A percentile compares a stretch with the other conserved stretches of the same genome.
phyloP scores from a whole-genome alignment of 1,140 invertebrate species.

The Papilio polytes region DNA sequence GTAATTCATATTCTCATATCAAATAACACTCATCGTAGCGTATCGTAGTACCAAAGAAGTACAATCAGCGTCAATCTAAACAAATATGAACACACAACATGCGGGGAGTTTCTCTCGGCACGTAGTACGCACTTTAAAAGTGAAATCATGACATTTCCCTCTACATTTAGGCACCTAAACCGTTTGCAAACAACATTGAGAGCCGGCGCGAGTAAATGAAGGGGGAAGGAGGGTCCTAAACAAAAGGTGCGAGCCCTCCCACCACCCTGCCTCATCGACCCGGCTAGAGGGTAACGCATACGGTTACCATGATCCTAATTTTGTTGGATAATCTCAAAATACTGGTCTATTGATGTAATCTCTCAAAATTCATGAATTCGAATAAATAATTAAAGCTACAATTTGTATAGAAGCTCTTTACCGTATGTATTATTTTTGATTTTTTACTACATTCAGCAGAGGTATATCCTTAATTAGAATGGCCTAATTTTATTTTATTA shows the following conservation, averaged over 20 bases:
- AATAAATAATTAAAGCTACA: no score
- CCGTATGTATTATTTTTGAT: no score
- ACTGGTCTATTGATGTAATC: background rate
- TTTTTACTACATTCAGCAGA: no score
- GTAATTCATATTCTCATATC: background rate
- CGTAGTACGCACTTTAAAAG: conserved; percentile 63
- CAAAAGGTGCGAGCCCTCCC: conserved; percentile 77
- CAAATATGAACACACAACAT: background rate
- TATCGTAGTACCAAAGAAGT: background rate
- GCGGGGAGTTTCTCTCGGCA: conserved; percentile 44
- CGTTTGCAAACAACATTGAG: conserved; percentile 80
- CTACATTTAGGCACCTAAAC: conserved; percentile 81
- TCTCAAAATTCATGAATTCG: background rate
- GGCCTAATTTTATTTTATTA: no score
- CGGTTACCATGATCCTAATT: conserved; percentile 52
- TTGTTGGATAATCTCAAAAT: conserved; percentile 26
- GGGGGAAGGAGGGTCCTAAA: conserved; percentile 72
- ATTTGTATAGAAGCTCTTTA: no score
- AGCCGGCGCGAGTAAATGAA: conserved; percentile 76
- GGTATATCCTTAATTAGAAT: no score
- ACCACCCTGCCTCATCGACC: conserved; percentile 65
- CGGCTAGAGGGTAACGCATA: conserved; percentile 59
- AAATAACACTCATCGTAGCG: background rate
- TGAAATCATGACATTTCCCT: conserved; percentile 80
- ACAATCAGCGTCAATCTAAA: background rate